Conservation (phyloP, 2,888 invertebrate species). For the Thymelicus sylvestris region DNA sequence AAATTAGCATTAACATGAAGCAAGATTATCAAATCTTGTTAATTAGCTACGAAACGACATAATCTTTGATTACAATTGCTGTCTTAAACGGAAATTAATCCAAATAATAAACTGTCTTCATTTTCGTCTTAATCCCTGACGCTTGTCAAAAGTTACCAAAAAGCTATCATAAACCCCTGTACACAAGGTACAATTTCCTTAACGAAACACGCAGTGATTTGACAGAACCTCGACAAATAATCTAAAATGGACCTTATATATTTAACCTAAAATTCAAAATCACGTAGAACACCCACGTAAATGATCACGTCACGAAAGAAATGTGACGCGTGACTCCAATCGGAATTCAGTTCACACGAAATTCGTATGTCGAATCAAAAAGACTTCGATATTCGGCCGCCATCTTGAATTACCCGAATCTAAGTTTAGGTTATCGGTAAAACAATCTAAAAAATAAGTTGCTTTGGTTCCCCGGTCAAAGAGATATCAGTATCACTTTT, state of each 20-base stretch:
- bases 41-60: slow-evolving; percentile 13
- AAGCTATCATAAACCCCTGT: background rate
- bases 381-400: slow-evolving; percentile 14
- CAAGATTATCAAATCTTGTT: background rate
- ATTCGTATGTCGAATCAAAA: slow-evolving; percentile 10
- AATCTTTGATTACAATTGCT: slow-evolving; percentile 30
- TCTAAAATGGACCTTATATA: background rate
- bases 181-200: background rate
- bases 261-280: background rate
- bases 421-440: slow-evolving; percentile 10
- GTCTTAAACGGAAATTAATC: slow-evolving; percentile 31
- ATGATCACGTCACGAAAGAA: slow-evolving; percentile 19
- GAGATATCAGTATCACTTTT: too few relatives aligned
- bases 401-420: slow-evolving; percentile 11
- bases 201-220: background rate
- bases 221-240: background rate
- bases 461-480: background rate
- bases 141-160: slow-evolving; percentile 16
- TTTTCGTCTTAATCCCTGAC: slow-evolving; percentile 27
- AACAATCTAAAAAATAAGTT: slow-evolving; percentile 9
- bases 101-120: slow-evolving; percentile 22
- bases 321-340: slow-evolving; percentile 34
- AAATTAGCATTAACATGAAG: background rate
- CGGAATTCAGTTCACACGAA: slow-evolving; percentile 37
- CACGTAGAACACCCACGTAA: background rate